phyloP scores from a whole-genome alignment of 2,113 vertebrate genomes.

The Pycnonotus jocosus region DNA sequence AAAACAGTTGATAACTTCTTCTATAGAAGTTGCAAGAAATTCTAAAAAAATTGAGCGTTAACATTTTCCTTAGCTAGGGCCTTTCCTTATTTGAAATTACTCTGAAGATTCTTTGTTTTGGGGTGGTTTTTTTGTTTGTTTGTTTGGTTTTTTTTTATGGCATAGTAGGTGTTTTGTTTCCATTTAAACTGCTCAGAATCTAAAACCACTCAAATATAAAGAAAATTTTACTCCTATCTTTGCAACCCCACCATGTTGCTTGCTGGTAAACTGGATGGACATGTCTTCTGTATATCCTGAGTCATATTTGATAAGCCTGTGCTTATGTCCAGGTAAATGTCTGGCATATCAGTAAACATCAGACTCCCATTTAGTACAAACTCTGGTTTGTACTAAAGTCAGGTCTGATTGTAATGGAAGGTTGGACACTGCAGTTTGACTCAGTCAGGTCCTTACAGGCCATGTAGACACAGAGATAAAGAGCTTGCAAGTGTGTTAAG shows the following conservation, averaged over 20 bases:
- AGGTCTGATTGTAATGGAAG: not conserved
- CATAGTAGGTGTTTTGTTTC: not conserved
- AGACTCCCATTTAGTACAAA: not conserved
- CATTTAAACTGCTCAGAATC: not conserved
- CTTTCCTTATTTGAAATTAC: not conserved
- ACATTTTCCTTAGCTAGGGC: not conserved
- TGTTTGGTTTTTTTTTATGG: not conserved
- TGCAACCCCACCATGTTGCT: not conserved
- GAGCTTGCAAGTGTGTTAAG: not conserved
- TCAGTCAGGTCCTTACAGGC: not conserved
- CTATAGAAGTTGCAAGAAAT: not conserved
- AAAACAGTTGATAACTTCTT: not conserved
- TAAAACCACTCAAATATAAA: not conserved
- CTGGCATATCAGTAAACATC: not conserved
- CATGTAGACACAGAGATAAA: not conserved
- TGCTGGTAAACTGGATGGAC: not conserved
- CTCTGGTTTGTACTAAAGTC: not conserved
- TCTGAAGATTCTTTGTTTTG: not conserved
- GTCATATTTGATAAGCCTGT: not conserved
- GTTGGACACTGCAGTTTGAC: not conserved
- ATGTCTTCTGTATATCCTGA: not conserved
- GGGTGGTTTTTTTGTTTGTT: too few species aligned
- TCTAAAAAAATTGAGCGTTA: not conserved
- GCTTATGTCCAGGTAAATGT: not conserved
- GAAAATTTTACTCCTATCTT: not conserved